Evolutionary conservation across 2,888 invertebrate species (phyloP).

Genomic region (Antheraea assamensis): DNA sequence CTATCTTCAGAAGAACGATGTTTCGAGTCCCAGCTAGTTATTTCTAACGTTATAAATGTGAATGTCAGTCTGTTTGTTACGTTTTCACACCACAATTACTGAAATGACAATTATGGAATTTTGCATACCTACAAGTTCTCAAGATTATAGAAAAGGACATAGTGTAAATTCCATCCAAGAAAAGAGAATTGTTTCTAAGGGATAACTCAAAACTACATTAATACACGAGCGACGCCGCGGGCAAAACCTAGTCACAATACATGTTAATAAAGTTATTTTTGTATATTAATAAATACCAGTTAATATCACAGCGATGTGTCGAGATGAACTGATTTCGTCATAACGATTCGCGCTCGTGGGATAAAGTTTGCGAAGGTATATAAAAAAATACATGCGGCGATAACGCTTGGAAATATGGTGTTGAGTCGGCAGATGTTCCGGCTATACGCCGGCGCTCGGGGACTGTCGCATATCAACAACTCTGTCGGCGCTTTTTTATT

Average conservation of each 20-base stretch:
- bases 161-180: too few relatives aligned
- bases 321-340: conserved; percentile 39
- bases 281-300: conserved; percentile 32
- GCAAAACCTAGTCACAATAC: conserved; percentile 28
- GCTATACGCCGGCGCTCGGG: background rate
- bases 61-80: too few relatives aligned
- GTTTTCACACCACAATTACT: too few relatives aligned
- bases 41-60: too few relatives aligned
- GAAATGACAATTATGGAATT: too few relatives aligned
- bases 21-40: too few relatives aligned
- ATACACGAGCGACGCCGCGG: too few relatives aligned
- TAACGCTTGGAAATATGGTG: conserved; percentile 32
- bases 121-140: too few relatives aligned
- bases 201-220: too few relatives aligned
- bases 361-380: conserved; percentile 35
- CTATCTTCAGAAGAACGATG: too few relatives aligned
- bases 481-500: conserved; percentile 7
- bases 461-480: background rate
- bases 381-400: conserved; percentile 28
- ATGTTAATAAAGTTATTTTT: conserved; percentile 47
- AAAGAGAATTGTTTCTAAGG: too few relatives aligned
- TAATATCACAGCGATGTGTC: conserved; percentile 30
- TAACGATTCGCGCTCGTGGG: conserved; percentile 36
- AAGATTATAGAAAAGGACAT: too few relatives aligned
- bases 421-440: conserved; percentile 25